Evolutionary conservation across 2,113 vertebrate species (phyloP).

Genomic region (Amia ocellicauda): DNA sequence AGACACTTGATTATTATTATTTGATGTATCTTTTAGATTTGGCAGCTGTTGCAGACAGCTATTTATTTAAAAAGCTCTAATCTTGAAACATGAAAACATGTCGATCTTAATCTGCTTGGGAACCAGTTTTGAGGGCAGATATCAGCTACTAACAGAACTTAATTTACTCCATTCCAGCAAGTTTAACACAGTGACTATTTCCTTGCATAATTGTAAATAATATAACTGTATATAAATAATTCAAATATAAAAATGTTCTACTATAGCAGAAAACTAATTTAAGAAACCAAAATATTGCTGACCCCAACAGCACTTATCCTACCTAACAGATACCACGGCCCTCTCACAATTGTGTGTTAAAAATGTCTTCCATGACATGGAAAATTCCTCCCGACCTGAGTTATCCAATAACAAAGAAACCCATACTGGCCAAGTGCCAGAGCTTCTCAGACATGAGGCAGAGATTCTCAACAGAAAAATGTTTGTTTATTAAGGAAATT

Average conservation of each 20-base stretch:
- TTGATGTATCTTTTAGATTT: too few species aligned
- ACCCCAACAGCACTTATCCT: too few species aligned
- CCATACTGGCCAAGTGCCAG: slow-evolving; percentile 57
- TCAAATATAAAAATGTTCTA: too few species aligned
- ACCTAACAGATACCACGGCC: too few species aligned
- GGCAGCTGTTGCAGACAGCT: too few species aligned
- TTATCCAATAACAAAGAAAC: slow-evolving; percentile 71
- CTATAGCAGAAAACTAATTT: not conserved
- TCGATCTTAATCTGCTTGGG: slow-evolving; percentile 53
- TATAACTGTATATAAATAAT: too few species aligned
- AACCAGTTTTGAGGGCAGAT: slow-evolving; percentile 40
- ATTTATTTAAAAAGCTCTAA: slow-evolving; percentile 33
- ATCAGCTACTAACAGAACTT: slow-evolving; percentile 38
- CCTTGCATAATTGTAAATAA: too few species aligned
- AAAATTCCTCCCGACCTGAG: slow-evolving; percentile 65
- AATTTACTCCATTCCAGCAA: too few species aligned
- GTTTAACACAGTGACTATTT: too few species aligned
- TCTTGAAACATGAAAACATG: slow-evolving; percentile 53
- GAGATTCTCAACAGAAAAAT: slow-evolving; percentile 49
- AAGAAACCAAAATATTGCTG: not conserved
- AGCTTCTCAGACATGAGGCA: slow-evolving; percentile 32
- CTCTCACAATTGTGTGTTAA: slow-evolving; percentile 14
- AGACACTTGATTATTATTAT: too few species aligned
- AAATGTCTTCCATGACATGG: slow-evolving; percentile 67
- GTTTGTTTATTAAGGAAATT: slow-evolving; percentile 63